Conservation (phyloP, 1,140 invertebrate species). For the Orius laevigatus region DNA sequence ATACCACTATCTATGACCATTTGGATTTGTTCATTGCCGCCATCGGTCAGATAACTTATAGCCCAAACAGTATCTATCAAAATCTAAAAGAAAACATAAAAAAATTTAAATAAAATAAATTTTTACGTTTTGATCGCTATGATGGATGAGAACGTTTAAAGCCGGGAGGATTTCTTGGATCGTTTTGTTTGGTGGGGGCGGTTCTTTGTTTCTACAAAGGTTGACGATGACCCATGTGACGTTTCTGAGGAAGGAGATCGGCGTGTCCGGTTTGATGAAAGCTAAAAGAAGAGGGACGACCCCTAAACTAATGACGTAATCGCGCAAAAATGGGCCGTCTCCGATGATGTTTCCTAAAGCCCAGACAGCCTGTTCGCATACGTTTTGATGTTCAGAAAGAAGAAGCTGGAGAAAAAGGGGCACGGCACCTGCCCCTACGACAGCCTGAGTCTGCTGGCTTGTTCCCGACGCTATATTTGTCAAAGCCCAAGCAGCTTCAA, state of each 20-base stretch:
- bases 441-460: conserved; percentile 87
- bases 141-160: conserved; percentile 83
- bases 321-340: conserved; percentile 76
- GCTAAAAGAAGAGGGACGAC: conserved; percentile 74
- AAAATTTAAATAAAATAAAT: not conserved
- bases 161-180: conserved; percentile 90
- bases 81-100: conserved; percentile 45
- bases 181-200: conserved; percentile 73
- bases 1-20: conserved; percentile 95
- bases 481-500: conserved; percentile 97
- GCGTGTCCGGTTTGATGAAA: conserved; percentile 86
- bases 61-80: conserved; percentile 99
- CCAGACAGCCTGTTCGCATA: conserved; percentile 98
- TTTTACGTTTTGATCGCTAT: conserved; percentile 83
- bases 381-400: conserved; percentile 84
- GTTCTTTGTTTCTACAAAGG: conserved; percentile 90
- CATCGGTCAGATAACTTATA: conserved; percentile 94
- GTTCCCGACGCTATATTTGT: conserved; percentile 98
- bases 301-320: conserved; percentile 81
- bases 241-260: conserved; percentile 82
- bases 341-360: conserved; percentile 91
- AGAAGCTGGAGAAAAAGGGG: conserved; percentile 85
- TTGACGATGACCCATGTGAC: conserved; percentile 98
- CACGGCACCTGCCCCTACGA: conserved; percentile 86
- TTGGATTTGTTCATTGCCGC: conserved; percentile 97